These are phyloP conservation scores for Phalanger gymnotis DNA, from an alignment of 2,797 vertebrate genomes.

Conservation along the genomic window DNA sequence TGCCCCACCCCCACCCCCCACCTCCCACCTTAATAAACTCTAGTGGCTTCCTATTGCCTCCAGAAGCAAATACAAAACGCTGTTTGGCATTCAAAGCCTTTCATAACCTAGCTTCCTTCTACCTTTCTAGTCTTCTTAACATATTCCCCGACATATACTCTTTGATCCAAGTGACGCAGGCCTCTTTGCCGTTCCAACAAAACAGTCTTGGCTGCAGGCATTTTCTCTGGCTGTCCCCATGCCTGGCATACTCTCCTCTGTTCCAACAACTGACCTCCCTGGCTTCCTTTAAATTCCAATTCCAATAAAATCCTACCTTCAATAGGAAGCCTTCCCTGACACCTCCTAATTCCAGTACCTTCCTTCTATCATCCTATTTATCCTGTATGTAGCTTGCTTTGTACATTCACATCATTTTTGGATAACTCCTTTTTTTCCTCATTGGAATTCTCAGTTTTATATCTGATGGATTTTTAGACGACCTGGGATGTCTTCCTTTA, in stretches of 20 bases:
- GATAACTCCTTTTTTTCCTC: too few relatives aligned
- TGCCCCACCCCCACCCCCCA: too few relatives aligned
- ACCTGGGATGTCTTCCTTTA: too few relatives aligned
- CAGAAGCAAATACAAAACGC: not conserved
- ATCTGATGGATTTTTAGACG: too few relatives aligned
- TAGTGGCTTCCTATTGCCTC: not conserved
- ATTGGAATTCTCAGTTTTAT: too few relatives aligned
- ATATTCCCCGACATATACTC: not conserved
- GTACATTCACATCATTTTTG: not conserved
- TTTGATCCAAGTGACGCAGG: not conserved
- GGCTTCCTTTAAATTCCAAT: not conserved
- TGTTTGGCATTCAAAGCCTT: not conserved
- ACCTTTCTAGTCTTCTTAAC: not conserved
- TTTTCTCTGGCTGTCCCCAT: not conserved
- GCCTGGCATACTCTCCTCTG: too few relatives aligned
- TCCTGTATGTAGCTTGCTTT: not conserved
- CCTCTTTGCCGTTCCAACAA: not conserved
- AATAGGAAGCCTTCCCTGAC: not conserved
- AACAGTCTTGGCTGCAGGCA: not conserved
- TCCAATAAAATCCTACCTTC: not conserved
- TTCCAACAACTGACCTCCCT: too few relatives aligned
- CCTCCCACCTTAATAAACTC: not conserved
- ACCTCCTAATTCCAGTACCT: too few relatives aligned
- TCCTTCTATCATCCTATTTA: too few relatives aligned
- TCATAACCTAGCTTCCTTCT: not conserved